Percentiles rank a stretch among this genome's conserved stretches.
phyloP scores from a whole-genome alignment of 2,888 invertebrate genomes.

The Drosophila affinis region DNA sequence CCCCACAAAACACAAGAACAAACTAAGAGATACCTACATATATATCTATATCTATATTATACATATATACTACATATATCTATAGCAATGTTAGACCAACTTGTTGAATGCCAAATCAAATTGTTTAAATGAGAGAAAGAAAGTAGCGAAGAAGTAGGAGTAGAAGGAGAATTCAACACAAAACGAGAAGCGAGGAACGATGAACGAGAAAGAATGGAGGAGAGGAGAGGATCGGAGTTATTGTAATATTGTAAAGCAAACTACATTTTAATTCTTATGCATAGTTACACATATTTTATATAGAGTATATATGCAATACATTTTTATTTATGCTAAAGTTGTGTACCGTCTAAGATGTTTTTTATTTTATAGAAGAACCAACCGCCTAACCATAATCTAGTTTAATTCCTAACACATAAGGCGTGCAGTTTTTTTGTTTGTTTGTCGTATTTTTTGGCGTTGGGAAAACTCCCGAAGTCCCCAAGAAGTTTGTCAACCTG shows the following conservation, averaged over 20 bases:
- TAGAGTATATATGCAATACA: conserved; percentile 55
- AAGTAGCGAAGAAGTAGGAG: not conserved
- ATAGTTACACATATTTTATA: conserved; percentile 19
- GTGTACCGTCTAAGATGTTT: conserved; percentile 68
- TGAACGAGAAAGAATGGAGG: conserved; percentile 13
- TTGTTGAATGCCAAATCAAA: conserved; percentile 76
- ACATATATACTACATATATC: conserved; percentile 33
- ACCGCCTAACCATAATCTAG: conserved; percentile 69
- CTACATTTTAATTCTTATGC: conserved; percentile 42
- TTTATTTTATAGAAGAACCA: conserved; percentile 70
- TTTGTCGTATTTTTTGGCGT: conserved; percentile 52
- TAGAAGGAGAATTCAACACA: conserved; percentile 31
- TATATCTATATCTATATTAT: conserved; percentile 30
- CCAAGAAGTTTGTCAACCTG: conserved; percentile 27
- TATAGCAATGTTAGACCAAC: conserved; percentile 65
- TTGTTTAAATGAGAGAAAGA: conserved; percentile 53
- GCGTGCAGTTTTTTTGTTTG: conserved; percentile 38
- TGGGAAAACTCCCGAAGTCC: conserved; percentile 45
- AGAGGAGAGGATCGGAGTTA: not conserved
- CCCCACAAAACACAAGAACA: conserved; percentile 55
- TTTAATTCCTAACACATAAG: conserved; percentile 65
- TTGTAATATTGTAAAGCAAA: conserved; percentile 46
- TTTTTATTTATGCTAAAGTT: conserved; percentile 49
- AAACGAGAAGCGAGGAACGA: conserved; percentile 14
- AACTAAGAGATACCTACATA: conserved; percentile 63